Evolutionary conservation across 1,140 invertebrate genomes (phyloP).

Genomic region (Drosophila arizonae): DNA sequence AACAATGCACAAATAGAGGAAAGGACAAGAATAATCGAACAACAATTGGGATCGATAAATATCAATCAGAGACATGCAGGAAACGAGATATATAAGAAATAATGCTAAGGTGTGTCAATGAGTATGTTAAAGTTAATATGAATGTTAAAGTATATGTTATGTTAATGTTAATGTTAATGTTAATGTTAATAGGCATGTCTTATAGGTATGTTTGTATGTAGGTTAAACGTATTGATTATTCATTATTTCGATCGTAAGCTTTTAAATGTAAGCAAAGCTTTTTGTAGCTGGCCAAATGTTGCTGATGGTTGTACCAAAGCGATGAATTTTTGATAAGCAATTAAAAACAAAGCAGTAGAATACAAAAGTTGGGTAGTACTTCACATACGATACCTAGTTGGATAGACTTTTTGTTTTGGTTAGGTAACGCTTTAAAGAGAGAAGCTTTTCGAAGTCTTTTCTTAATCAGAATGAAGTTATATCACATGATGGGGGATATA

Average conservation of each 20-base stretch:
- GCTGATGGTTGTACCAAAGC: conserved; percentile 18
- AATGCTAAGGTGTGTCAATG: background rate
- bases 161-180: too few species aligned
- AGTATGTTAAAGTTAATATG: too few species aligned
- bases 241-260: conserved; percentile 63
- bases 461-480: background rate
- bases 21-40: background rate
- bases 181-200: background rate
- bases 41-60: conserved; percentile 8
- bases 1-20: conserved; percentile 1
- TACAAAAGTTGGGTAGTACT: background rate
- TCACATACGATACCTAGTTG: conserved; percentile 30
- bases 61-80: conserved; percentile 21
- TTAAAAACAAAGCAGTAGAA: conserved; percentile 20
- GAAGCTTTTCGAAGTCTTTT: conserved; percentile 17
- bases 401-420: background rate
- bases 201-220: conserved; percentile 3
- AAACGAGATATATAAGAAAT: background rate
- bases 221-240: conserved; percentile 30
- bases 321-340: conserved; percentile 23
- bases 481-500: background rate
- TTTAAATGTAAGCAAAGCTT: conserved; percentile 66
- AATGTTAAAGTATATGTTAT: background rate
- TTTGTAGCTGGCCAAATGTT: conserved; percentile 17
- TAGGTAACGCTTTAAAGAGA: conserved; percentile 14